phyloP scores from a whole-genome alignment of 2,113 vertebrate genomes.

The Poecilia latipinna region DNA sequence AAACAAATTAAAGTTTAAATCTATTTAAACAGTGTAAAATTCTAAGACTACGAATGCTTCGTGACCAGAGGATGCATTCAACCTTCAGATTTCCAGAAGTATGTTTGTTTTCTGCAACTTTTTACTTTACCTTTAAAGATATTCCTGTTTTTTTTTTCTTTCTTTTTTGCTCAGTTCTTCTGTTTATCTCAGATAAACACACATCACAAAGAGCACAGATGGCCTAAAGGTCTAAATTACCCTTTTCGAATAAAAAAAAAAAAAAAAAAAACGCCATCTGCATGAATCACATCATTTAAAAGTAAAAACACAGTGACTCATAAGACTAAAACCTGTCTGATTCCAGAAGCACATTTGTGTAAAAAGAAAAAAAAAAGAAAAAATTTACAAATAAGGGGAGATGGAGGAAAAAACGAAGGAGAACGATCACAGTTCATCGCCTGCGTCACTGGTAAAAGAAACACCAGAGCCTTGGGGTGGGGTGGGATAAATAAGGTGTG shows the following conservation, averaged over 20 bases:
- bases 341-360: constrained; percentile 27
- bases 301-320: constrained; percentile 34
- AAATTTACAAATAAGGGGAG: background rate
- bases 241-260: constrained; percentile 17
- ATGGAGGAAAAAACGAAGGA: background rate
- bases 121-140: background rate
- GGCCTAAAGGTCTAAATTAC: constrained; percentile 35
- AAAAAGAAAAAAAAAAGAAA: background rate
- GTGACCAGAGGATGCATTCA: background rate
- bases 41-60: background rate
- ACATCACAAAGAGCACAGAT: constrained; percentile 7
- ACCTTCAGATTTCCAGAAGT: background rate
- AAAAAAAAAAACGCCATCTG: constrained; percentile 21
- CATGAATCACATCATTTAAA: constrained; percentile 52
- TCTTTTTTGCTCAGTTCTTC: background rate
- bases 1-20: too few species aligned
- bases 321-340: constrained; percentile 30
- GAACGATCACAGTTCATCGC: constrained; percentile 29
- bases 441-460: constrained; percentile 53
- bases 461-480: constrained; percentile 45
- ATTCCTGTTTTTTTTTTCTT: background rate
- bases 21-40: too few species aligned
- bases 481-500: constrained; percentile 64
- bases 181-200: background rate
- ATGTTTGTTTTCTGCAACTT: background rate